Conservation (phyloP, 1,140 invertebrate species). For the Paralvinella palmiformis region DNA sequence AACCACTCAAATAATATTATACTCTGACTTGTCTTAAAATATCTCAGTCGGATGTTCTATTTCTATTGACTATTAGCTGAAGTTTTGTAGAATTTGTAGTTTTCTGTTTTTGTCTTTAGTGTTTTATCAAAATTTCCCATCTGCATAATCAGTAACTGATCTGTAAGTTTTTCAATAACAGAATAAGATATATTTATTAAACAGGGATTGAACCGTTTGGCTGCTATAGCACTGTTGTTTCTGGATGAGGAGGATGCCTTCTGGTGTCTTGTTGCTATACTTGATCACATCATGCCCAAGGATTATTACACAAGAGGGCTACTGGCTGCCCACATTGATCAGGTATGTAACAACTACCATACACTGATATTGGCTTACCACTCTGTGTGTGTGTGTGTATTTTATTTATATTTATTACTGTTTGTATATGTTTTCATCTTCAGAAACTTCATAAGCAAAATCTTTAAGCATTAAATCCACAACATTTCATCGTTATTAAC, state of each 20-base stretch:
- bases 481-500: no score
- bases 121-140: not conserved
- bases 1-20: not conserved
- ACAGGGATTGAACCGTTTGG: slow-evolving; percentile 57
- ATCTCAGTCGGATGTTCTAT: not conserved
- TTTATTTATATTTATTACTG: no score
- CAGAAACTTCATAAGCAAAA: no score
- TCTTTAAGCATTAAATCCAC: no score
- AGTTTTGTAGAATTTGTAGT: not conserved
- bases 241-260: slow-evolving; percentile 58
- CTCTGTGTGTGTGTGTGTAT: no score
- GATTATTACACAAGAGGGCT: slow-evolving; percentile 55
- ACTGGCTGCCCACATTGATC: slow-evolving; percentile 57
- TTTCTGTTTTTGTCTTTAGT: not conserved
- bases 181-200: not conserved
- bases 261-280: slow-evolving; percentile 57
- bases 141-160: not conserved
- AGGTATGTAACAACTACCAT: slow-evolving; percentile 37
- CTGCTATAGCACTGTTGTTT: slow-evolving; percentile 56
- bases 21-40: not conserved
- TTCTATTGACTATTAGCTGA: not conserved
- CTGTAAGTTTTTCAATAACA: not conserved
- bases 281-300: slow-evolving; percentile 55
- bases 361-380: not conserved
- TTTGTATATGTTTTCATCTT: no score